Percentiles rank a stretch among this genome's conserved stretches.
phyloP scores from a whole-genome alignment of 1,140 invertebrate species.

The Whitmania pigra region DNA sequence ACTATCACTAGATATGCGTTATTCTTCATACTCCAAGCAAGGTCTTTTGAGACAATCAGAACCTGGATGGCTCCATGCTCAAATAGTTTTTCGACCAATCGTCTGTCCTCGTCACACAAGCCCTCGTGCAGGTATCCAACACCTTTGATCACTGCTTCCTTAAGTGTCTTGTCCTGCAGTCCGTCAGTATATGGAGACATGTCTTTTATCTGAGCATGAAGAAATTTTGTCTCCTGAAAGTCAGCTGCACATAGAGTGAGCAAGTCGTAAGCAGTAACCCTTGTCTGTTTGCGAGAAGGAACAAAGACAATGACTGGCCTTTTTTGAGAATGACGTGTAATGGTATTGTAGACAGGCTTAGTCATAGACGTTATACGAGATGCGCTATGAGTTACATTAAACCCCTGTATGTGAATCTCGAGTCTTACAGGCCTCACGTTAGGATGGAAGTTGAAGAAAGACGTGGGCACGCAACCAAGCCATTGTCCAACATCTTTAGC shows the following conservation, averaged over 20 bases:
- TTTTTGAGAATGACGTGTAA: constrained; percentile 69
- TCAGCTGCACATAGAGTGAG: constrained; percentile 83
- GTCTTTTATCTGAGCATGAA: constrained; percentile 62
- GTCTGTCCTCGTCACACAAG: constrained; percentile 63
- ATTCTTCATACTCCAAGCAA: constrained; percentile 82
- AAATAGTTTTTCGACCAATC: constrained; percentile 81
- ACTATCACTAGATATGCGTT: constrained; percentile 82
- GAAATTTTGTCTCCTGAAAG: constrained; percentile 62
- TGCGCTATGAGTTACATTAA: constrained; percentile 93
- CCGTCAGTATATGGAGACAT: constrained; percentile 73
- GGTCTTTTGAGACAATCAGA: constrained; percentile 71
- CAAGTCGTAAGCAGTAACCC: constrained; percentile 84
- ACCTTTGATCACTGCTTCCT: constrained; percentile 56
- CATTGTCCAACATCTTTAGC: constrained; percentile 89
- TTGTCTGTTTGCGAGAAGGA: constrained; percentile 78
- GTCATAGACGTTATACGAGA: constrained; percentile 90
- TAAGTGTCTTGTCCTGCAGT: constrained; percentile 62
- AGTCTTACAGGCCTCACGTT: constrained; percentile 86
- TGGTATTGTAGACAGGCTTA: constrained; percentile 88
- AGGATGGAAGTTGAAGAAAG: constrained; percentile 96
- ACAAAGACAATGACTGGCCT: constrained; percentile 94
- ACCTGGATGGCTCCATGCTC: constrained; percentile 84
- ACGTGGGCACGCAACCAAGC: constrained; percentile 81
- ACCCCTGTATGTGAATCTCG: constrained; percentile 85
- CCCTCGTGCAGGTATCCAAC: constrained; percentile 96